Evolutionary conservation across 1,140 invertebrate species (phyloP), one percentile per base, ranked within the genome.

Genomic region (Conus ventricosus): DNA sequence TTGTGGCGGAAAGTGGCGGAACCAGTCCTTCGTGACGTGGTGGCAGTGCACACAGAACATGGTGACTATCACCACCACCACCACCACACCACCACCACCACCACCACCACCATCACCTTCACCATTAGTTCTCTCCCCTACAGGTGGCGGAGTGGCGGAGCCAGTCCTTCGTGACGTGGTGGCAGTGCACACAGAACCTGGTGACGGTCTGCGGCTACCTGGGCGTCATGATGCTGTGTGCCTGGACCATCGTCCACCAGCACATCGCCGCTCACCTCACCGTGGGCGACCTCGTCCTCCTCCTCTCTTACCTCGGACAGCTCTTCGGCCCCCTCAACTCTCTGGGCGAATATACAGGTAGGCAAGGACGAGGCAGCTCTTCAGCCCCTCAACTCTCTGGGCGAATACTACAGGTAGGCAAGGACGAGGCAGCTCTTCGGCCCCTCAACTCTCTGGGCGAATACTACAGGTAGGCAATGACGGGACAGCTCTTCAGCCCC

Each of bases 331-430:
- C 99, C 0, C 95, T 99, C 4, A 99, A 99, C 95, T 99, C 97
- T 97, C 98, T 99, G 94, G 99, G 99, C n/a, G 99, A 98, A n/a
- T 99, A 99, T 99, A 99, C 93, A 97, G 98, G 97, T 98, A 95
- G 90, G 88, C 89, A 51, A 11, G 25, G 60, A 15, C 39, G 39
- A 39, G 39, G 39, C 39, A 39, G 39, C 39, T 39, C 39, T 39
- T 39, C 23, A 78, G 76, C 39, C 39, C 39, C 39, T 39, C 39
- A 39, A 39, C 39, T 39, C 39, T 39, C 39, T 0, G 39, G 39
- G 39, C 39, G 3, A 39, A 39, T 39, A 39, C 39, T 39, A 39
- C 39, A 39, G 39, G 39, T 39, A 39, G 3, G 39, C 39, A 39
- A 39, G 39, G 39, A 39, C 39, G 39, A 39, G n/a, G n/a, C 98